Evolutionary conservation across 2,113 vertebrate species (phyloP), one percentile per base, ranked within the genome.

Genomic region (Synchiropus splendidus): DNA sequence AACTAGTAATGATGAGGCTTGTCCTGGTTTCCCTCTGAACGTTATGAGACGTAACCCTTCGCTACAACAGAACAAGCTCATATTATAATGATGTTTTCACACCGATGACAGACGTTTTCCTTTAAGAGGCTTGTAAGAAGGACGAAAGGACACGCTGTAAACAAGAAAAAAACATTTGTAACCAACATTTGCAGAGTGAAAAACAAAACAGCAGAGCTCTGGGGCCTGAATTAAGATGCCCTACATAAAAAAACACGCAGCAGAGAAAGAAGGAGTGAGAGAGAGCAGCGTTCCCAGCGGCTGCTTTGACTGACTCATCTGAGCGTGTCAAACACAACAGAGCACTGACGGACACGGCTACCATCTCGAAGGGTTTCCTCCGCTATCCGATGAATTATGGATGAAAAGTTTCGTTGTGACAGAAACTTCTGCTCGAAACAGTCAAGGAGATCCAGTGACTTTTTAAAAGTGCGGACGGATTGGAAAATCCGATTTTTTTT

Each of bases 331-430:
- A 47, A 59, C 42, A 50, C 16, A 50, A 50, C 45, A 39, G 45
- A 54, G 56, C 50, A 10, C 56, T 39, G 64, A 68, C 43, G 57
- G 64, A 68, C 45, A 18, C 35, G 43, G 47, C 50, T 58, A 37
- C 51, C 6, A 40, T 46, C 56, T 74, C 65, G 12, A 12, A 2
- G 32, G 48, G 46, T 47, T 53, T 48, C 40, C 54, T 54, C 27
- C 39, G 13, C 61, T 48, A 45, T 10, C 49, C 33, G 14, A 54
- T 72, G 52, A 71, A 72, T 72, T 51, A 68, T 72, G 55, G 48
- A 63, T 63, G 18, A 43, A 42, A 45, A 44, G 36, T 49, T 51
- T 43, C 15, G 58, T 45, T 18, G 42, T 18, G 15, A 16, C 32
- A 34, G 48, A 56, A 51, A 45, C 2, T 1, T 18, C 32, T 11